A percentile compares a stretch with the other conserved stretches of the same genome.
phyloP scores from a whole-genome alignment of 2,888 invertebrate genomes.

The Spodoptera littoralis region DNA sequence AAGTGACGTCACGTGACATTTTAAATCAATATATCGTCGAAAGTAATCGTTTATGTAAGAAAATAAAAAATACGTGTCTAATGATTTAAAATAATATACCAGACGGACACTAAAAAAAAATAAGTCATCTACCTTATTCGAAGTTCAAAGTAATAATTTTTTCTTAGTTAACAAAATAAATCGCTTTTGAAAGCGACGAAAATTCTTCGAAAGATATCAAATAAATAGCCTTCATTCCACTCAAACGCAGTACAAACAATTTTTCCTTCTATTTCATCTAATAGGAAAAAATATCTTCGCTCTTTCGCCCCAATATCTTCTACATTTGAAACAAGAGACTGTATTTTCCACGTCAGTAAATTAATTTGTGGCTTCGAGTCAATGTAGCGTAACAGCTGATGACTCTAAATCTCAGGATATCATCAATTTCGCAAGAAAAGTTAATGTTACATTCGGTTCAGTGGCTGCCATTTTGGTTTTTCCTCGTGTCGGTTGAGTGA shows the following conservation, averaged over 20 bases:
- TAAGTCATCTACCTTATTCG: too few relatives aligned
- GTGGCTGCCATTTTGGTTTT: slow-evolving; percentile 53
- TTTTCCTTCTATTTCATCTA: slow-evolving; percentile 19
- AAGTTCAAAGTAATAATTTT: too few relatives aligned
- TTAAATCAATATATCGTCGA: too few relatives aligned
- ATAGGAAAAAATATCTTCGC: slow-evolving; percentile 14
- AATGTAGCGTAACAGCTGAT: slow-evolving; percentile 71
- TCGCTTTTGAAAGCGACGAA: too few relatives aligned
- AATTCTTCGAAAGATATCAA: slow-evolving; percentile 12
- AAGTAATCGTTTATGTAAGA: too few relatives aligned
- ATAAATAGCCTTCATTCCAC: slow-evolving; percentile 15
- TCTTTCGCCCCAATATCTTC: slow-evolving; percentile 34
- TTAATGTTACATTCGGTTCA: slow-evolving; percentile 62
- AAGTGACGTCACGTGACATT: too few relatives aligned
- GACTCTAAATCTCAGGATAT: slow-evolving; percentile 66
- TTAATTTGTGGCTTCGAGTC: slow-evolving; percentile 62
- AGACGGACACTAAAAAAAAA: too few relatives aligned
- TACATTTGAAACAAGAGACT: slow-evolving; percentile 54
- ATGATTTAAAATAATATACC: too few relatives aligned
- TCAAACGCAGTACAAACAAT: slow-evolving; percentile 10
- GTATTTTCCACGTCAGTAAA: slow-evolving; percentile 67
- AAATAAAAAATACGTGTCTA: too few relatives aligned
- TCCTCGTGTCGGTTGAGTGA: slow-evolving; percentile 30
- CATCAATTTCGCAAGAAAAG: slow-evolving; percentile 58
- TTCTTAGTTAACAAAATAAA: too few relatives aligned